phyloP scores from a whole-genome alignment of 2,888 invertebrate genomes.

The Plagiodera versicolora region DNA sequence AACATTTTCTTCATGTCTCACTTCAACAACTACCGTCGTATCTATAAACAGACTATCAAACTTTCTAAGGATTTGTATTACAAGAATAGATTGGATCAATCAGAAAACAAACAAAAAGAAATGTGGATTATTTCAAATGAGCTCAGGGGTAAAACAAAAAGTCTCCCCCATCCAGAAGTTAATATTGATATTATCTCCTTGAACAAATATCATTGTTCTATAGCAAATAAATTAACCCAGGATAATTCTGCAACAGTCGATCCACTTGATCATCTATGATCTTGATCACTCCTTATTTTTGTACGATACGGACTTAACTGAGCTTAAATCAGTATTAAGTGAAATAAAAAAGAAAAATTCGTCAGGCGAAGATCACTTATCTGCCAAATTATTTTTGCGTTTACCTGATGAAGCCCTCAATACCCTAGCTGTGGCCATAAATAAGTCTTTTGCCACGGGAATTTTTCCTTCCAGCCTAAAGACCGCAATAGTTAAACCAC shows the following conservation, averaged over 20 bases:
- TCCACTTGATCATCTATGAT: neutral
- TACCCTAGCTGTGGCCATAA: neutral
- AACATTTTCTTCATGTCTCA: neutral
- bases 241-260: neutral
- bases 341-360: neutral
- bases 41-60: constrained; percentile 3
- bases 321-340: neutral
- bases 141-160: too few relatives aligned
- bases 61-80: neutral
- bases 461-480: neutral
- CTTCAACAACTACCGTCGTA: neutral
- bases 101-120: too few relatives aligned
- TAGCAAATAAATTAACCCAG: neutral
- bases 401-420: neutral
- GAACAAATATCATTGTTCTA: neutral
- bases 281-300: neutral
- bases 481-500: neutral
- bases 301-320: neutral
- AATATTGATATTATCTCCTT: too few relatives aligned
- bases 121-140: too few relatives aligned
- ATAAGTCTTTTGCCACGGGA: neutral
- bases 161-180: too few relatives aligned
- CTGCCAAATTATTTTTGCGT: neutral
- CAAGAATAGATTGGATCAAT: neutral
- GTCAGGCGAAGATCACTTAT: neutral